Percentiles rank a stretch among this genome's conserved stretches.
phyloP scores from a whole-genome alignment of 2,113 vertebrate species.

The Mirza zaza region DNA sequence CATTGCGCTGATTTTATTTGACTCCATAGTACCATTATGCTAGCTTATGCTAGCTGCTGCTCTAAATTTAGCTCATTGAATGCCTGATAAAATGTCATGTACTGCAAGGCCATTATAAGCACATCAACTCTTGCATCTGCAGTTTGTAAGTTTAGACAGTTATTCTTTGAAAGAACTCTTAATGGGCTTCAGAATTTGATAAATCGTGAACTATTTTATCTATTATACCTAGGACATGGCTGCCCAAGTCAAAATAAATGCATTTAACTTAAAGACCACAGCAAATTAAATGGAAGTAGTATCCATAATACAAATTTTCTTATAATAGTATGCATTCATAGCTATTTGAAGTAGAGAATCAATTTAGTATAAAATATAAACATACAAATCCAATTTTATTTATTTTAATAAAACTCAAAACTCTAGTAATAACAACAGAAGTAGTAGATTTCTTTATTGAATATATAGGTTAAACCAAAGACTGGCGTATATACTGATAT shows the following conservation, averaged over 20 bases:
- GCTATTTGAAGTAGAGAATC: not conserved
- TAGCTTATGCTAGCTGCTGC: not conserved
- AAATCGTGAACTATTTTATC: constrained; percentile 27
- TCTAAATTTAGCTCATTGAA: not conserved
- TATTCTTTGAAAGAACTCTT: constrained; percentile 51
- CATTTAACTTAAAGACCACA: not conserved
- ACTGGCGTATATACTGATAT: not conserved
- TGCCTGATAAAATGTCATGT: constrained; percentile 51
- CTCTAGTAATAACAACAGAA: not conserved
- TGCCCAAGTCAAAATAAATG: not conserved
- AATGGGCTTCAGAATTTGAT: not conserved
- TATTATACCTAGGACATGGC: not conserved
- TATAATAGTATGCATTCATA: not conserved
- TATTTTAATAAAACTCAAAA: not conserved
- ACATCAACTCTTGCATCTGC: constrained; percentile 51
- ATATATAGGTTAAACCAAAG: not conserved
- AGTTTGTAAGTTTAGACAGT: constrained; percentile 54
- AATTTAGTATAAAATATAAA: not conserved
- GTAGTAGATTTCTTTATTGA: not conserved
- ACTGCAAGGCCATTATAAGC: constrained; percentile 61
- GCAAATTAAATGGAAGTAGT: not conserved
- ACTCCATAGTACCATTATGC: constrained; percentile 19
- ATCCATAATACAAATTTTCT: not conserved
- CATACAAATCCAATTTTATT: not conserved
- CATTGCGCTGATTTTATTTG: constrained; percentile 16